Conservation (phyloP, 1,140 invertebrate species). For the Zaprionus tsacasi region DNA sequence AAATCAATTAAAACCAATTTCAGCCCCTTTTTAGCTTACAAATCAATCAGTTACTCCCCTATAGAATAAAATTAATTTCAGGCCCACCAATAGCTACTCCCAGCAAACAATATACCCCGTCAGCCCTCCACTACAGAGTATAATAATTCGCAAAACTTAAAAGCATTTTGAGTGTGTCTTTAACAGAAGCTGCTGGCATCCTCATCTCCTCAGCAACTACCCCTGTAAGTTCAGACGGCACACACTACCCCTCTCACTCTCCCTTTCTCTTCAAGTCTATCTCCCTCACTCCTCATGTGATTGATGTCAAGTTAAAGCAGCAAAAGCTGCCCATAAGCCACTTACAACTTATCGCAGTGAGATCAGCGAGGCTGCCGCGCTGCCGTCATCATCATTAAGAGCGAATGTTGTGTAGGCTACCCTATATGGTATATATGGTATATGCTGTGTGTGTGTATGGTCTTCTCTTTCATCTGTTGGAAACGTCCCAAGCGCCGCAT, state of each 20-base stretch:
- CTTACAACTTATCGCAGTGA: slow-evolving; percentile 50
- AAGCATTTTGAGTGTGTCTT: slow-evolving; percentile 77
- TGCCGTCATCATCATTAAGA: slow-evolving; percentile 31
- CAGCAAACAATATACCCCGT: not conserved
- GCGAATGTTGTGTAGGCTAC: not conserved
- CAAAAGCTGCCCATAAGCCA: slow-evolving; percentile 48
- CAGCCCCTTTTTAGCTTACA: no score
- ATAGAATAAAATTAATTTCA: no score
- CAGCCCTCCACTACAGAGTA: not conserved
- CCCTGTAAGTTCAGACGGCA: not conserved
- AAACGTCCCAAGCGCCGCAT: slow-evolving; percentile 4
- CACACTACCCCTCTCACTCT: not conserved
- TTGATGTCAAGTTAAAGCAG: slow-evolving; percentile 77
- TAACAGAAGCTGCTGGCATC: slow-evolving; percentile 65
- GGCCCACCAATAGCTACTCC: no score
- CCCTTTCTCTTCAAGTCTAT: not conserved
- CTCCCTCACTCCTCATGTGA: slow-evolving; percentile 29
- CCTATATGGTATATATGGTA: not conserved
- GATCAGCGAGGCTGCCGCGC: slow-evolving; percentile 42
- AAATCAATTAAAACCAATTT: no score
- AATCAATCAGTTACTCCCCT: no score
- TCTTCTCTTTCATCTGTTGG: not conserved
- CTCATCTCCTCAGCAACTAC: slow-evolving; percentile 2
- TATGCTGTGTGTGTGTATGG: not conserved
- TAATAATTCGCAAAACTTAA: slow-evolving; percentile 65